Base-by-base conservation (phyloP, 2,113 vertebrate species). In the Platichthys stellatus region DNA sequence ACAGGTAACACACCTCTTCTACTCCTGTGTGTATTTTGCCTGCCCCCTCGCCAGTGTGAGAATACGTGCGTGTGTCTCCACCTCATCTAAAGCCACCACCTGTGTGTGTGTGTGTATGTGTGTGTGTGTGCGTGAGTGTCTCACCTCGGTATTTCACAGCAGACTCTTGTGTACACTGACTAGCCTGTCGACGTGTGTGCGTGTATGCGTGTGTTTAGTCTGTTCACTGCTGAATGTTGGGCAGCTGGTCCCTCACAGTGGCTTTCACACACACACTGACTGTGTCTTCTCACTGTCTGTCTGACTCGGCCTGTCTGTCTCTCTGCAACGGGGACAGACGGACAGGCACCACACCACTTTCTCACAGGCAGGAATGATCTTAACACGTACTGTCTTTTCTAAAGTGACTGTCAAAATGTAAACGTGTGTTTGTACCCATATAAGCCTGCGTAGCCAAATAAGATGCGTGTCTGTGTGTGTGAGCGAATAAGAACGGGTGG, bases 401-500 rank as follows among this genome's bases (percentile, higher is more conserved):
- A 93, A 92, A 91, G 88, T 93, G 86, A 92, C 89, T 82, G 90
- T 92, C 77, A 60, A 90, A 91, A 80, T 88, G 84, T 90, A 88
- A 88, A 84, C 76, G 65, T 76, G 86, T 83, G 92, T 93, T 93
- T 94, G 85, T 94, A 92, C 88, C 88, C 92, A 94, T 94, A 72
- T 85, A 90, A 90, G 82, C 89, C 88, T 91, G 92, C 87, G 89
- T 93, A 93, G 93, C 91, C 93, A 94, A 94, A 94, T 90, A 92
- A 89, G 84, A 90, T 43, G 76, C 69, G 80, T 85, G 86, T 81
- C 81, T 86, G 80, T 40, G 59, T 38, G 57, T 54, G 60, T 21
- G 51, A 14, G 53, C 26, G 26, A 28, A 28, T 28, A 28, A 13
- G 71, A 67, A 69, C 61, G 78, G 47, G 60, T 91, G 82, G 78